These are phyloP conservation scores for Hyphantria cunea DNA, from an alignment of 1,140 invertebrate genomes.

Conservation along the genomic window DNA sequence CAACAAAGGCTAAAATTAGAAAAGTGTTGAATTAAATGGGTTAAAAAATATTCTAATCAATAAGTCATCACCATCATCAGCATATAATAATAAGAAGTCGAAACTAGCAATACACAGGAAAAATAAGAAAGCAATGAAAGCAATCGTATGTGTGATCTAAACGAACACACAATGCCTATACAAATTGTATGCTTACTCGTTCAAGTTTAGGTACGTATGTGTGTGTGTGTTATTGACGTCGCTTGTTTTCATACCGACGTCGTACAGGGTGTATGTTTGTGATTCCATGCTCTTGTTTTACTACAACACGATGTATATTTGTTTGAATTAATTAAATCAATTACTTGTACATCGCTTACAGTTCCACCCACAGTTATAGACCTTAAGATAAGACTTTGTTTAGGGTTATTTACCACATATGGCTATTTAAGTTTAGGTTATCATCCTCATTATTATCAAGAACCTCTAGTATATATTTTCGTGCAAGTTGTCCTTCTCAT, in stretches of 20 bases:
- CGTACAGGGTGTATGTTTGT: constrained; percentile 44
- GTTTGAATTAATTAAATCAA: constrained; percentile 32
- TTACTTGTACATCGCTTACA: constrained; percentile 13
- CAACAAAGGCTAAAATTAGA: too few relatives aligned
- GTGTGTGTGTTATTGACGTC: constrained; percentile 53
- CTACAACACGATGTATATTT: constrained; percentile 59
- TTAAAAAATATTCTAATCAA: too few relatives aligned
- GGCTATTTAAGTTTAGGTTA: too few relatives aligned
- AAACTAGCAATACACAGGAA: constrained; percentile 33
- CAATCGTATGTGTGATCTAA: constrained; percentile 60
- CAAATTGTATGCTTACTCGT: constrained; percentile 34
- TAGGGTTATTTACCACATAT: too few relatives aligned
- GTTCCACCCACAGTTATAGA: constrained; percentile 14
- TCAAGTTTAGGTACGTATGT: constrained; percentile 8
- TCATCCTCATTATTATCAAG: too few relatives aligned
- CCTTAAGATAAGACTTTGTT: too few relatives aligned
- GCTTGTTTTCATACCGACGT: constrained; percentile 48
- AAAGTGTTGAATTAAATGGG: too few relatives aligned
- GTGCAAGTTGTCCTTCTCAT: too few relatives aligned
- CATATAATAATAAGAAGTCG: constrained; percentile 23
- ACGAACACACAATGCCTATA: constrained; percentile 46
- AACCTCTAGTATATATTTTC: too few relatives aligned
- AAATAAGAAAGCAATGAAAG: constrained; percentile 41
- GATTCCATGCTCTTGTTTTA: constrained; percentile 55
- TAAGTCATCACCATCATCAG: constrained; percentile 20